These are phyloP conservation scores for Echinops telfairi DNA, from an alignment of 2,113 vertebrate species.

Conservation along the genomic window DNA sequence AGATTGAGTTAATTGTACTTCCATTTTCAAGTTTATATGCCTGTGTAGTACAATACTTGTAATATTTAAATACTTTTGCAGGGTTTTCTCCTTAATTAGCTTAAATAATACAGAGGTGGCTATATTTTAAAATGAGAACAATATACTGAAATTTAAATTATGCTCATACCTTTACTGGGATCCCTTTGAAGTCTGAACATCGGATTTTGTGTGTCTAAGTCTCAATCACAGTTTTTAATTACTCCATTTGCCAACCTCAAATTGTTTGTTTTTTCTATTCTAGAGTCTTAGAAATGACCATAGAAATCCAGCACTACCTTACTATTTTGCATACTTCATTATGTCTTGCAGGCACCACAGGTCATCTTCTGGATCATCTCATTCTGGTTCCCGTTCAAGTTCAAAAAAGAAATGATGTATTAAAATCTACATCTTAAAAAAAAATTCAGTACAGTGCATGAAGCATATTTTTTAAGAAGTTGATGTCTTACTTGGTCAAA, in stretches of 20 bases:
- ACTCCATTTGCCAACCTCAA: slow-evolving; percentile 63
- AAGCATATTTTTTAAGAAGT: slow-evolving; percentile 88
- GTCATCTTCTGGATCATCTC: slow-evolving; percentile 97
- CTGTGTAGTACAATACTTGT: slow-evolving; percentile 20
- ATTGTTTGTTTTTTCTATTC: slow-evolving; percentile 75
- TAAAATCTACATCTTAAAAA: slow-evolving; percentile 84
- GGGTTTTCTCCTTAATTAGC: slow-evolving; percentile 64
- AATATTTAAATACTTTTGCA: slow-evolving; percentile 52
- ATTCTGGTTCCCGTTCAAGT: slow-evolving; percentile 97
- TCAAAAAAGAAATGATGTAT: slow-evolving; percentile 97
- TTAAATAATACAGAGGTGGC: slow-evolving; percentile 83
- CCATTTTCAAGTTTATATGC: slow-evolving; percentile 54
- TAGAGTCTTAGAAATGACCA: slow-evolving; percentile 68
- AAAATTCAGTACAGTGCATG: slow-evolving; percentile 87
- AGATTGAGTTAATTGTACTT: slow-evolving; percentile 48
- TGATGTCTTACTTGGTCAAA: slow-evolving; percentile 90
- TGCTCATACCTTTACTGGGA: slow-evolving; percentile 27
- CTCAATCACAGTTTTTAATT: slow-evolving; percentile 56
- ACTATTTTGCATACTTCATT: slow-evolving; percentile 86
- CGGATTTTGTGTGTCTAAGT: slow-evolving; percentile 50
- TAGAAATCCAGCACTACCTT: slow-evolving; percentile 64
- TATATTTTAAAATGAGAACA: slow-evolving; percentile 69
- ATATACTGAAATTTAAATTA: slow-evolving; percentile 40
- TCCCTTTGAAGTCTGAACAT: slow-evolving; percentile 48
- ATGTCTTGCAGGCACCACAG: slow-evolving; percentile 93